These are phyloP conservation scores for Megaceryle alcyon DNA, from an alignment of 2,797 vertebrate genomes.

Conservation along the genomic window DNA sequence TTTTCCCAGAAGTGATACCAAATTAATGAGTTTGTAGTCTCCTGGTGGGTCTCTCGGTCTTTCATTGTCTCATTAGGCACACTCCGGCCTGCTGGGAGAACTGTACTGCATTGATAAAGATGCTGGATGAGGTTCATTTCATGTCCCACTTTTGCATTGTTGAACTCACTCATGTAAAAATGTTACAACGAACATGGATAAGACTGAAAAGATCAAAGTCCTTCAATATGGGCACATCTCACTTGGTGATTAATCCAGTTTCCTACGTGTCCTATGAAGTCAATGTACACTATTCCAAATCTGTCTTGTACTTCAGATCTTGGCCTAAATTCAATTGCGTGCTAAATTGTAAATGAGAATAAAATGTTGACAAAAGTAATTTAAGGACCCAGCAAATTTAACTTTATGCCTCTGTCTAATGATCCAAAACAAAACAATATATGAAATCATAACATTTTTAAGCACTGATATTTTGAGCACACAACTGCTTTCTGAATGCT, in stretches of 20 bases:
- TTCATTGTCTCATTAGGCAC: conserved; percentile 60
- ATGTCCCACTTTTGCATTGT: conserved; percentile 21
- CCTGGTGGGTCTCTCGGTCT: conserved; percentile 51
- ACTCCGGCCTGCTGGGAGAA: conserved; percentile 38
- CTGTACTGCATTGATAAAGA: conserved; percentile 63
- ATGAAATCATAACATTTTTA: not conserved
- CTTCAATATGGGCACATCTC: not conserved
- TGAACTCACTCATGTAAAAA: conserved; percentile 14
- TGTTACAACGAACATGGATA: not conserved
- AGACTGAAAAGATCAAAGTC: conserved; percentile 38
- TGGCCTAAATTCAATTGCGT: not conserved
- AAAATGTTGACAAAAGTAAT: not conserved
- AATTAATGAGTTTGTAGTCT: conserved; percentile 73
- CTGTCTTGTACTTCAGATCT: not conserved
- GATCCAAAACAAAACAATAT: not conserved
- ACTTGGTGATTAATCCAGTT: conserved; percentile 35
- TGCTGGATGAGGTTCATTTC: conserved; percentile 59
- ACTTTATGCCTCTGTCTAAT: not conserved
- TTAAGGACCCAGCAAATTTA: not conserved
- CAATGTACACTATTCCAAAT: not conserved
- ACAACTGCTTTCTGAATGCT: not conserved
- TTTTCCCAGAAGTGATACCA: conserved; percentile 65
- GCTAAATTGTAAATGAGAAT: not conserved
- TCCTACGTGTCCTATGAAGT: not conserved
- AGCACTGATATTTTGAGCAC: conserved; percentile 12